Evolutionary conservation across 2,888 invertebrate species (phyloP), one percentile per base, ranked within the genome.

Genomic region (Drosophila mayaguana): DNA sequence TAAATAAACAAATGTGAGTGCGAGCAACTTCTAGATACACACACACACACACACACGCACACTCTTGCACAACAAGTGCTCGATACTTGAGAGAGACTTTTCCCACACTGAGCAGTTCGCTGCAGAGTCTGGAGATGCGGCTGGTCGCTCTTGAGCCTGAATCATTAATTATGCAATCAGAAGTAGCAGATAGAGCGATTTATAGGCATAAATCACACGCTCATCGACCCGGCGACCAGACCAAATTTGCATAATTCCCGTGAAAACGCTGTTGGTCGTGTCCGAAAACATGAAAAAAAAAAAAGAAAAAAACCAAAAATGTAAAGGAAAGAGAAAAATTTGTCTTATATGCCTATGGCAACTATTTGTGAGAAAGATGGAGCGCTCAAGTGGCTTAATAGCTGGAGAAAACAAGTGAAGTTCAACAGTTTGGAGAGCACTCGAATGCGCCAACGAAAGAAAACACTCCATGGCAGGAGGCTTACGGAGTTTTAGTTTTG

Each of bases 381-480:
- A 36, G 25, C 42, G 74, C 66, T 86, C 70, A 83, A 85, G 84
- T 89, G 89, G 88, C 89, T 87, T 89, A 89, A 89, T 87, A 89
- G 89, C 85, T 89, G 88, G 89, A 84, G 88, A 86, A 87, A 89
- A 86, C 86, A 87, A 88, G 86, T 87, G 80, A 88, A 89, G 89
- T 85, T 87, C 88, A 88, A 83, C 88, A 89, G 88, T 83, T 89
- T 88, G 81, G 75, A 89, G 88, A 85, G 81, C 87, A 89, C 87
- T 88, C 78, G 78, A 85, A 64, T 69, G 65, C 81, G 71, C 66
- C 75, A 78, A 75, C 83, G 71, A 83, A 86, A 76, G 83, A 81
- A 88, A 88, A 89, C 87, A 86, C 85, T 86, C 75, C 74, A 87
- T 16, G 51, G 62, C 43, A 75, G 80, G 66, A 82, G 66, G 48